A percentile compares a stretch with the other conserved stretches of the same genome.
These are phyloP conservation scores for Ornithoptera alexandrae DNA, from an alignment of 2,888 invertebrate genomes.

Conservation along the genomic window DNA sequence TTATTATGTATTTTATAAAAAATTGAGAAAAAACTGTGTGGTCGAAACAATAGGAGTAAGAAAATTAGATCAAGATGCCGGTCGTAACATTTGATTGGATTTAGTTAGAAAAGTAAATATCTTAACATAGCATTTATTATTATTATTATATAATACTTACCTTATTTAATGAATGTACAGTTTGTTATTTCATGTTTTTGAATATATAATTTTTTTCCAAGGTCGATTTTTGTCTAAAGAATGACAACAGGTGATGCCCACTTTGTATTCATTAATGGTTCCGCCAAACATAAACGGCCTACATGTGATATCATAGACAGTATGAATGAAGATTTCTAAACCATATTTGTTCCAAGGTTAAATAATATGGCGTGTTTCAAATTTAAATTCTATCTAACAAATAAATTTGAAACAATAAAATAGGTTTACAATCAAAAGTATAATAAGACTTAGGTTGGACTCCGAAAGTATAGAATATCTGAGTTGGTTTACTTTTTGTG, in stretches of 20 bases:
- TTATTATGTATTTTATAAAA: neutral
- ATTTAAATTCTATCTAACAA: constrained; percentile 16
- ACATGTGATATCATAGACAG: constrained; percentile 27
- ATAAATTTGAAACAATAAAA: constrained; percentile 12
- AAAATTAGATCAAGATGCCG: too few species aligned
- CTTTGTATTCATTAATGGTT: constrained; percentile 28
- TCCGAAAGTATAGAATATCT: neutral
- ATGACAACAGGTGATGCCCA: constrained; percentile 4
- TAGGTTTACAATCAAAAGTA: neutral
- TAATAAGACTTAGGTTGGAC: neutral
- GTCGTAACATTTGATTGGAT: too few species aligned
- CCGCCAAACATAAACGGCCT: constrained; percentile 26
- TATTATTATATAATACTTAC: neutral
- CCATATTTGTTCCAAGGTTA: constrained; percentile 34
- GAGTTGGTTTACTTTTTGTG: neutral
- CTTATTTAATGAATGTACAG: neutral
- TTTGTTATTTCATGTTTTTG: neutral
- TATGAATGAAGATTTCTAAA: constrained; percentile 31
- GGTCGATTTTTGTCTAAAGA: constrained; percentile 34
- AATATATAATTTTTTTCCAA: constrained; percentile 30
- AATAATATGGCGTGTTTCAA: constrained; percentile 11
- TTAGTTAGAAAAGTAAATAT: too few species aligned
- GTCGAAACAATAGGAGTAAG: neutral
- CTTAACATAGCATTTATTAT: too few species aligned
- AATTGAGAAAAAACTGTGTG: neutral